Base-by-base conservation (phyloP, 2,113 vertebrate species). In the Xerus inauris region DNA sequence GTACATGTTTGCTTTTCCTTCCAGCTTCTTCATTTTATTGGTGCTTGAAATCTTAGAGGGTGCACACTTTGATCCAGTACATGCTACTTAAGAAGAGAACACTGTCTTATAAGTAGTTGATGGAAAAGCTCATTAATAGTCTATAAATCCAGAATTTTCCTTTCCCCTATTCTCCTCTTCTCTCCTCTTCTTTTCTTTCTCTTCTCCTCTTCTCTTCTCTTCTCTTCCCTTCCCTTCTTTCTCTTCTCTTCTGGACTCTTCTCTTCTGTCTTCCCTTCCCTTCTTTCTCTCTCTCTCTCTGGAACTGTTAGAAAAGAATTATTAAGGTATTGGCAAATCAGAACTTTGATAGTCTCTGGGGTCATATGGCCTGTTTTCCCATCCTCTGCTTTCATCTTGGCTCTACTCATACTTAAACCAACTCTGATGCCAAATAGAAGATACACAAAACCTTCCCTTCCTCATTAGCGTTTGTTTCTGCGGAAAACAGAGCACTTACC, bases 81-180 rank as follows among this genome's bases (percentile, higher is more conserved):
- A 47, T 54, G 71, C 57, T 91, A 45, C 75, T 93, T 95, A 75
- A 91, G 64, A 89, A 94, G 62, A 83, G 84, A 93, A 85, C 47
- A 73, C 12, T 92, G 40, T 84, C 81, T 77, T 87, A 57, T 22
- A 89, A 94, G 84, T 35, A 38, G 51, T 47, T 93, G 95, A 79
- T 96, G 62, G 77, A 86, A 94, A 91, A 73, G 32, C 57, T 94
- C 77, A 92, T 96, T 93, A 95, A 83, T 72, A 73, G 73, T 92
- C 81, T 91, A n/a, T 86, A 17, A 59, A 62, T 42, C 19, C 20
- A 73, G 13, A 59, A 26, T 69, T 95, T 17, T 42, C 19, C 30
- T 77, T 92, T 54, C 30, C 28, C n/a, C 69, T n/a, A 30, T 71
- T 8, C 5, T 28, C 45, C 16, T 19, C 49, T 28, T 30, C 3